These are phyloP conservation scores for Oryctes rhinoceros DNA, from an alignment of 1,140 invertebrate species.

Conservation along the genomic window DNA sequence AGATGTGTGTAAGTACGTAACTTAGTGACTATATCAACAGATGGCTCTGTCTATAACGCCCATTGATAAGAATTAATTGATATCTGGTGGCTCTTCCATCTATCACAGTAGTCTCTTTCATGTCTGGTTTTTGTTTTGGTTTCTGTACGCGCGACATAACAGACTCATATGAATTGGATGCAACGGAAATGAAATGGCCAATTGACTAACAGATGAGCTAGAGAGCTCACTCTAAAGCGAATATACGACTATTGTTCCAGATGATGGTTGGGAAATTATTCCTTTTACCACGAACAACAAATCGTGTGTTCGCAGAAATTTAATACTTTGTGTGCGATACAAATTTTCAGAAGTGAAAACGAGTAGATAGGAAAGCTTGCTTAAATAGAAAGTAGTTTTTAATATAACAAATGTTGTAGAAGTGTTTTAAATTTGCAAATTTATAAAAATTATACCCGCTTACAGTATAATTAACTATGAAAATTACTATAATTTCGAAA, in stretches of 20 bases:
- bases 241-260: neutral
- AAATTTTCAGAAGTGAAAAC: too few species aligned
- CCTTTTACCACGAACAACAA: neutral
- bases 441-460: too few species aligned
- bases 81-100: constrained; percentile 37
- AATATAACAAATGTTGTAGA: too few species aligned
- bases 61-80: constrained; percentile 40
- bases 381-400: too few species aligned
- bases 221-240: neutral
- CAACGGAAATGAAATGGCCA: constrained; percentile 41
- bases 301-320: neutral
- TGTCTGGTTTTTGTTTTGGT: constrained; percentile 36
- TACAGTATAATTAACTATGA: too few species aligned
- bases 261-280: constrained; percentile 12
- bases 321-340: too few species aligned
- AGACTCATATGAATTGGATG: constrained; percentile 35
- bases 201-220: constrained; percentile 35
- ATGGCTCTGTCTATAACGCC: constrained; percentile 30
- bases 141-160: constrained; percentile 31
- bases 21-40: constrained; percentile 14
- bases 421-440: too few species aligned
- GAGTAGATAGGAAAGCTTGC: too few species aligned
- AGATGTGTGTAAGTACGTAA: neutral
- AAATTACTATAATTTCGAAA: too few species aligned
- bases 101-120: constrained; percentile 38